phyloP scores from a whole-genome alignment of 2,888 invertebrate species.

The Platynereis dumerilii region DNA sequence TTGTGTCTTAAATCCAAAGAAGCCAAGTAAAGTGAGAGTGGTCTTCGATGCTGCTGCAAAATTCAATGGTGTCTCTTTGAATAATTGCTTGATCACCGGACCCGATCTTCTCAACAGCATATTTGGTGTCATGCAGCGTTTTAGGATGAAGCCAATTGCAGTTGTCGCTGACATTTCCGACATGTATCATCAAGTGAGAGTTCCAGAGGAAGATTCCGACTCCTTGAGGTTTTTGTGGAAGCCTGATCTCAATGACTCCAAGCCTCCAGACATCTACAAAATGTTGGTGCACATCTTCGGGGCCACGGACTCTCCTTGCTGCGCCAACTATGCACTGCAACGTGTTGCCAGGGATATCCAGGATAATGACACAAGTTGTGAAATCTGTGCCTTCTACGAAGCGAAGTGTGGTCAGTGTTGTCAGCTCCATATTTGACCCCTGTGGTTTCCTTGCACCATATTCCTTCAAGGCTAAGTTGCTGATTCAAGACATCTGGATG shows the following conservation, averaged over 20 bases:
- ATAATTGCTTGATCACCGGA: slow-evolving; percentile 28
- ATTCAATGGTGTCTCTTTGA: slow-evolving; percentile 26
- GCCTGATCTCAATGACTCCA: slow-evolving; percentile 14
- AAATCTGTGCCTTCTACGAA: slow-evolving; percentile 30
- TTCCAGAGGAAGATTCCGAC: slow-evolving; percentile 17
- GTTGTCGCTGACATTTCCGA: slow-evolving; percentile 31
- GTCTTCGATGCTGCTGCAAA: slow-evolving; percentile 33
- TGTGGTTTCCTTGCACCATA: slow-evolving; percentile 39
- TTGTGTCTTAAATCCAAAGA: slow-evolving; percentile 26
- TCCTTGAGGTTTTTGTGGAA: slow-evolving; percentile 30
- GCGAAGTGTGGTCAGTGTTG: slow-evolving; percentile 32
- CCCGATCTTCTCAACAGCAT: slow-evolving; percentile 30
- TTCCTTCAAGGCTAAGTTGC: slow-evolving; percentile 34
- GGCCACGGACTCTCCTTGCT: slow-evolving; percentile 19
- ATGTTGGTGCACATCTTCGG: slow-evolving; percentile 27
- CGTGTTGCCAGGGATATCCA: not conserved
- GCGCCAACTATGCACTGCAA: slow-evolving; percentile 26
- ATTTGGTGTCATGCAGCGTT: slow-evolving; percentile 25
- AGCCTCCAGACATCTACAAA: slow-evolving; percentile 11
- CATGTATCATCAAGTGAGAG: slow-evolving; percentile 34
- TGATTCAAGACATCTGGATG: slow-evolving; percentile 38
- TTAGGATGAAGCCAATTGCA: slow-evolving; percentile 26
- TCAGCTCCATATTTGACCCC: slow-evolving; percentile 35
- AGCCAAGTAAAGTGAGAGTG: slow-evolving; percentile 26
- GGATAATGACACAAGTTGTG: slow-evolving; percentile 7